Evolutionary conservation across 2,888 invertebrate species (phyloP), one percentile per base, ranked within the genome.

Genomic region (Dryomyza anilis): DNA sequence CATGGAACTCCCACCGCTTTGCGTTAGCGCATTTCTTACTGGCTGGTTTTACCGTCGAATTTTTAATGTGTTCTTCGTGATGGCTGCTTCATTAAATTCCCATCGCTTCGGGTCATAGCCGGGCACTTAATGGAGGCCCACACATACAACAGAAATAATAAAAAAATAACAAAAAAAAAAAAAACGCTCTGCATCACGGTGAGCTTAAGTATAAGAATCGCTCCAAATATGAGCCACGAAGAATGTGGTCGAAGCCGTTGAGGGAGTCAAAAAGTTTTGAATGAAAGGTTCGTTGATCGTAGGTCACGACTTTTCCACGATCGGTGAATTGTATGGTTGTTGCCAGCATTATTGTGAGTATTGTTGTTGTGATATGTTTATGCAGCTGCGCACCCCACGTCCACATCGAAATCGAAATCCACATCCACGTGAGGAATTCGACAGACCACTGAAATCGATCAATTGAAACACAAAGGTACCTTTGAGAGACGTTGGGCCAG

Each of bases 271-370:
- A 12, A 29, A 52, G 52, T 52, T 52, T 61, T 53, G 46, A 63
- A 19, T 48, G 46, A 67, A 60, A 68, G 71, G 79, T 79, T 77
- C 78, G 77, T 71, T 75, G 80, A 75, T 76, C 79, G 76, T 78
- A 74, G 78, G 78, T 79, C 78, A 79, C 80, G 78, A 79, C 77
- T 50, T 50, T 50, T 50, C 48, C 48, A 50, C 48, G 48, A 50
- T 50, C 48, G 10, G 21, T 23, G 23, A 23, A 23, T 23, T 50
- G 23, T 10, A 48, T 12, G 56, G 56, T 56, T 23, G 52, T 33
- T 58, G 46, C 21, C 16, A n/a, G 16, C 19, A 33, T 36, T 55
- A 27, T 55, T 55, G 33, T 33, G 21, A 19, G 46, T 33, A 14
- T 60, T 59, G 52, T 61, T 59, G 50, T 27, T 52, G 61, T 43